These are phyloP conservation scores for Suricata suricatta DNA, from an alignment of 2,113 vertebrate genomes.

Conservation along the genomic window DNA sequence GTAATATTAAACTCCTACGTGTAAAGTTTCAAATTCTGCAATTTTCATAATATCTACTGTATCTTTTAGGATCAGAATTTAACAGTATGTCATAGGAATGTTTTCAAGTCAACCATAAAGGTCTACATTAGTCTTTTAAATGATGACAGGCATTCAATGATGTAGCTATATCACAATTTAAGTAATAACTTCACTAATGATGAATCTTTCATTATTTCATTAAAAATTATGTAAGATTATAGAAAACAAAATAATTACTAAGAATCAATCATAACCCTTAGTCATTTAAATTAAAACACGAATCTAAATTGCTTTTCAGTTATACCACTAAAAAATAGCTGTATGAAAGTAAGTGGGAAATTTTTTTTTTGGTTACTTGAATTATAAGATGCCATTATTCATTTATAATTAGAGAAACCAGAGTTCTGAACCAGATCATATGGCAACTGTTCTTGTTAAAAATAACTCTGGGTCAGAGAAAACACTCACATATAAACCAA, in stretches of 20 bases:
- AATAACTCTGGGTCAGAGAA: not conserved
- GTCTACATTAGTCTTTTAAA: not conserved
- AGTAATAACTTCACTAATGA: not conserved
- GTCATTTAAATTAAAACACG: not conserved
- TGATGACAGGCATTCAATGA: not conserved
- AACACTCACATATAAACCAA: not conserved
- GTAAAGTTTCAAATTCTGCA: not conserved
- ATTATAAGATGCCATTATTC: not conserved
- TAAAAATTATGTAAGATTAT: not conserved
- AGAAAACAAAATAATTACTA: conserved; percentile 24
- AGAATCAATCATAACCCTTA: not conserved
- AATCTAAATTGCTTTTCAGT: conserved; percentile 26
- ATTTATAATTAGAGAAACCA: not conserved
- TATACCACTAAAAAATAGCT: not conserved
- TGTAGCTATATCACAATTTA: not conserved
- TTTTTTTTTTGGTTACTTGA: not conserved
- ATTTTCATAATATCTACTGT: not conserved
- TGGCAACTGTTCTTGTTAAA: not conserved
- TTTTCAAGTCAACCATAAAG: not conserved
- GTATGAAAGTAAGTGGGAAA: not conserved
- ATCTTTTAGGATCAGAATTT: not conserved
- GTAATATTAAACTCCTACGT: not conserved
- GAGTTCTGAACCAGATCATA: not conserved
- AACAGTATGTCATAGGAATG: not conserved
- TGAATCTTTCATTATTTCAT: not conserved